Conservation (phyloP, 2,113 vertebrate genomes). For the Urocitellus parryii region DNA sequence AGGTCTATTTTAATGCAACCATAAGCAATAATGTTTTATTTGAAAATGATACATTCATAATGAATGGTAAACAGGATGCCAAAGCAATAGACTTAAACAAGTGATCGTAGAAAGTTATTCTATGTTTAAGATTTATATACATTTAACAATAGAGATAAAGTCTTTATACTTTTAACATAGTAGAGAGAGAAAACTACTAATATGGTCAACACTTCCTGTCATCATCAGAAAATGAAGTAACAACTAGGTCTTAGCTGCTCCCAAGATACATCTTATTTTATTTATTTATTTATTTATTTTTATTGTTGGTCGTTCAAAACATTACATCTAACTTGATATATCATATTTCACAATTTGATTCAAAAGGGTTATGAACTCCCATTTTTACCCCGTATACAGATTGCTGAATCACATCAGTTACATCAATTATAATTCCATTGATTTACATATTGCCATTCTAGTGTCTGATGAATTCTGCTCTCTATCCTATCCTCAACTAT, state of each 20-base stretch:
- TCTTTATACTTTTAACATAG: background rate
- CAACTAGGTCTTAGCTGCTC: background rate
- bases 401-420: no score
- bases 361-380: no score
- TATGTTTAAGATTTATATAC: background rate
- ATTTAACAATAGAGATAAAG: conserved; percentile 5
- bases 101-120: background rate
- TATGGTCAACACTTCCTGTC: background rate
- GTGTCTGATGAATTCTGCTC: no score
- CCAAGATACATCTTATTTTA: background rate
- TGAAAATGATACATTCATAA: conserved; percentile 9
- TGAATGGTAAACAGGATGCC: background rate
- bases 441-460: no score
- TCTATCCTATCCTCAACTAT: no score
- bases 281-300: no score
- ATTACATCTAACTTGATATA: no score
- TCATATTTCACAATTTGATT: no score
- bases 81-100: background rate
- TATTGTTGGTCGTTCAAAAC: no score
- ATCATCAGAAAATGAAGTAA: background rate
- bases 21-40: background rate
- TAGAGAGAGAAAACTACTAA: background rate
- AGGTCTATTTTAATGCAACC: background rate
- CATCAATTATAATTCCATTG: no score
- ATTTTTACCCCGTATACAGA: no score